Evolutionary conservation across 2,113 vertebrate genomes (phyloP).

Genomic region (Scytalopus superciliaris): DNA sequence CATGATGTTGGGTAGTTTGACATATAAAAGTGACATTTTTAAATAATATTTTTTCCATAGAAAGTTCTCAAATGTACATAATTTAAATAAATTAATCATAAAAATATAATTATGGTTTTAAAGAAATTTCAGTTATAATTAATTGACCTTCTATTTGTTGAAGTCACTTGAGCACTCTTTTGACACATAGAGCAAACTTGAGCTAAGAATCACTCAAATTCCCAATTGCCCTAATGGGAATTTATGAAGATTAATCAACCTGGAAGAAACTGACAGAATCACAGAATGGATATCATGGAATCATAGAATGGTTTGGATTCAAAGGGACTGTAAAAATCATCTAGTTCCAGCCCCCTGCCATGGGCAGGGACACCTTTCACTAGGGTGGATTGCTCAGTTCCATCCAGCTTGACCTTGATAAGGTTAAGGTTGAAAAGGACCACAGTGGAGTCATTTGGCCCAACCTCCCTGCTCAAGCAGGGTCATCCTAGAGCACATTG

Average conservation of each 20-base stretch:
- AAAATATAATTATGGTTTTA: background rate
- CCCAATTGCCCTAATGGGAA: background rate
- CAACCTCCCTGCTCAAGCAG: background rate
- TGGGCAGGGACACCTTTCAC: background rate
- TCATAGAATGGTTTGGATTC: background rate
- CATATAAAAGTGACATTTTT: background rate
- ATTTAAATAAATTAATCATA: background rate
- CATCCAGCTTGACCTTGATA: background rate
- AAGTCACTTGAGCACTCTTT: background rate
- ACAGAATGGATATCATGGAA: background rate
- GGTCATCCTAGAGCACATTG: background rate
- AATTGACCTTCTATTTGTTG: background rate
- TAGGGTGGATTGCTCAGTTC: background rate
- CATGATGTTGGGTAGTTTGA: background rate
- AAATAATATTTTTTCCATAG: background rate
- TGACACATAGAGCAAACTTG: background rate
- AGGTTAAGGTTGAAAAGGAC: background rate
- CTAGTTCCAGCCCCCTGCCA: background rate
- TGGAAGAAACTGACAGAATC: background rate
- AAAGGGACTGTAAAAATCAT: background rate
- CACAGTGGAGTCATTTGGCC: background rate
- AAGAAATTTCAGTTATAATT: background rate
- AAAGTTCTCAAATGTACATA: background rate
- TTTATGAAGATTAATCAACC: background rate
- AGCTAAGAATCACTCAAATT: background rate